Evolutionary conservation across 2,888 invertebrate species (phyloP).

Genomic region (Yponomeuta plumbellus): DNA sequence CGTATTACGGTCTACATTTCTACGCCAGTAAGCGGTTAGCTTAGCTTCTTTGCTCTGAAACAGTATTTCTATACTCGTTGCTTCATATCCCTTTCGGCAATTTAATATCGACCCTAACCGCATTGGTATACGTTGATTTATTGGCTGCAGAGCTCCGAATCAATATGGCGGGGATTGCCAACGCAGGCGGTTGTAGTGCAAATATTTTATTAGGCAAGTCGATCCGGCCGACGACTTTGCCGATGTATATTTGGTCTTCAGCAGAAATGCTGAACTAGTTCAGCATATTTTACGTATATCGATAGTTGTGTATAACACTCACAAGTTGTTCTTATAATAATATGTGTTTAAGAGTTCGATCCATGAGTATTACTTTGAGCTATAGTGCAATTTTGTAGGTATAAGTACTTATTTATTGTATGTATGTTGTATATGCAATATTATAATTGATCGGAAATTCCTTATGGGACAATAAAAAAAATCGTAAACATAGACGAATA

Average conservation of each 20-base stretch:
- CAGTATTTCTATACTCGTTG: neutral
- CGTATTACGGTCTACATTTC: neutral
- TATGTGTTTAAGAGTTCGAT: no score
- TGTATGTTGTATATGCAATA: no score
- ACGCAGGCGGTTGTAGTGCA: neutral
- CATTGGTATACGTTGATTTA: neutral
- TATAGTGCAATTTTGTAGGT: no score
- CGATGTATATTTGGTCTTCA: neutral
- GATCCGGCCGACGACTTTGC: neutral
- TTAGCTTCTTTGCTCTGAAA: neutral
- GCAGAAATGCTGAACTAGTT: neutral
- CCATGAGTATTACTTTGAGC: no score
- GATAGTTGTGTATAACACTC: no score
- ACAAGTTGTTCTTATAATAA: no score
- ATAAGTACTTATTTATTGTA: no score
- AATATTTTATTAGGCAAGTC: neutral
- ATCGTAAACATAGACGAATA: no score
- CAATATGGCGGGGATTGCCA: neutral
- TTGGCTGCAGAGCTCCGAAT: neutral
- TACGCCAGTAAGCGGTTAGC: neutral
- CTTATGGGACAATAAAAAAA: no score
- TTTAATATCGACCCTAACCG: neutral
- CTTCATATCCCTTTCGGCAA: neutral
- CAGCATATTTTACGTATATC: no score
- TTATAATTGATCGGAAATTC: no score